phyloP scores from a whole-genome alignment of 2,113 vertebrate species.

The Rhadina sibilatrix region DNA sequence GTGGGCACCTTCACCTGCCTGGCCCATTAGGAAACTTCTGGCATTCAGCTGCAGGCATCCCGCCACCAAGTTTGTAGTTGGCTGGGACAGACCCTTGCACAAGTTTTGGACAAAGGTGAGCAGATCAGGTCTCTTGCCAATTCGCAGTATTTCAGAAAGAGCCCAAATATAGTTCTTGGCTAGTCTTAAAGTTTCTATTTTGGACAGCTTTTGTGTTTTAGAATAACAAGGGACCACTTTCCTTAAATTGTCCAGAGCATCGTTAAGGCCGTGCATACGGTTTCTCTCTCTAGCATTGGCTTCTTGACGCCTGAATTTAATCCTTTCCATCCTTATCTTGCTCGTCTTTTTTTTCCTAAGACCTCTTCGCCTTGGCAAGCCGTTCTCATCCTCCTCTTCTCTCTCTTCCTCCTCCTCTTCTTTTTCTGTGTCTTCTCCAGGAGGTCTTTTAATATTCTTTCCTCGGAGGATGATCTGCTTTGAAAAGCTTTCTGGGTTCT shows the following conservation, averaged over 20 bases:
- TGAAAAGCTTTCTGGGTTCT: conserved; percentile 81
- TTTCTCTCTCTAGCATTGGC: conserved; percentile 94
- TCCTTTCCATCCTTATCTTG: conserved; percentile 85
- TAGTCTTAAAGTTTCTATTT: conserved; percentile 96
- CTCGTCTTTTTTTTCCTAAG: conserved; percentile 91
- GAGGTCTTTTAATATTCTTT: conserved; percentile 80
- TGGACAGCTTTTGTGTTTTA: conserved; percentile 98
- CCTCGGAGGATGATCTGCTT: conserved; percentile 78
- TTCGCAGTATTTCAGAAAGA: conserved; percentile 94
- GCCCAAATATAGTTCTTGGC: conserved; percentile 99
- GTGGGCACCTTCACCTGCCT: conserved; percentile 87
- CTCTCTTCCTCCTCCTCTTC: conserved; percentile 87
- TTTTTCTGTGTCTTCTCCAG: conserved; percentile 88
- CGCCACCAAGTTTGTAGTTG: conserved; percentile 98
- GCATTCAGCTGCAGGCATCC: conserved; percentile 99
- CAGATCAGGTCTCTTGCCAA: conserved; percentile 95
- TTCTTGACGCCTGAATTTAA: conserved; percentile 91
- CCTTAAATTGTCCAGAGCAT: conserved; percentile 93
- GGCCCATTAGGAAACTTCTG: conserved; percentile 93
- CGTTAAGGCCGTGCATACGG: conserved; percentile 96
- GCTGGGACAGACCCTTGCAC: conserved; percentile 98
- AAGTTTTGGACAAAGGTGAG: conserved; percentile 97
- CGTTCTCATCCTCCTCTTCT: conserved; percentile 87
- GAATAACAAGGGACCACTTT: conserved; percentile 99
- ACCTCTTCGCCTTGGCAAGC: conserved; percentile 84